Evolutionary conservation across 1,140 invertebrate genomes (phyloP).

Genomic region (Trichomalopsis sarcophagae): DNA sequence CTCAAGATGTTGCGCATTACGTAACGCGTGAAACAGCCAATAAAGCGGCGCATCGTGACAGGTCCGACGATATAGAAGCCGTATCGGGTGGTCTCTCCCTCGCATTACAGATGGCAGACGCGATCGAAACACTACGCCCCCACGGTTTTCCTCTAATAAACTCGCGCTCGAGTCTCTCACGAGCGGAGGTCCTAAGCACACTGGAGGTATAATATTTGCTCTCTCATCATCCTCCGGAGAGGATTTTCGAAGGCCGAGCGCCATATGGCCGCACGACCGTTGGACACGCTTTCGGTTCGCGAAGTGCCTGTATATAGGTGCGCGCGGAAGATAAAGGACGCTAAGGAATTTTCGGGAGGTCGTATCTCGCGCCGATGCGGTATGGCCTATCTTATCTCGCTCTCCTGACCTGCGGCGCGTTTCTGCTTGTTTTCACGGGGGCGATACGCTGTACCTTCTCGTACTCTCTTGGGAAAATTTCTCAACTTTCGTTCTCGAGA

Average conservation of each 20-base stretch:
- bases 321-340: not conserved
- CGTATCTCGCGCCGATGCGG: no score
- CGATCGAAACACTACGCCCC: not conserved
- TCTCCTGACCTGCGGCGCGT: not conserved
- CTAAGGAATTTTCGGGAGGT: no score
- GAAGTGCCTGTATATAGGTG: not conserved
- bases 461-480: not conserved
- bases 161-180: not conserved
- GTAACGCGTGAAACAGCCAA: not conserved
- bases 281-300: not conserved
- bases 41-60: not conserved
- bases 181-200: not conserved
- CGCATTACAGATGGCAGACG: conserved; percentile 9
- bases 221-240: not conserved
- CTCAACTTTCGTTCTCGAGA: not conserved
- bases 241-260: not conserved
- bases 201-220: not conserved
- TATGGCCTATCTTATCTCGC: not conserved
- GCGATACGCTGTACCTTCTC: not conserved
- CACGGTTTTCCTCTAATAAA: not conserved
- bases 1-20: not conserved
- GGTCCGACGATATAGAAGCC: not conserved
- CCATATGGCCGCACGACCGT: not conserved
- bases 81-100: not conserved
- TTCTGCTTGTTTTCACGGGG: not conserved